Conservation (phyloP, 2,888 invertebrate genomes). For the Dugesia japonica region DNA sequence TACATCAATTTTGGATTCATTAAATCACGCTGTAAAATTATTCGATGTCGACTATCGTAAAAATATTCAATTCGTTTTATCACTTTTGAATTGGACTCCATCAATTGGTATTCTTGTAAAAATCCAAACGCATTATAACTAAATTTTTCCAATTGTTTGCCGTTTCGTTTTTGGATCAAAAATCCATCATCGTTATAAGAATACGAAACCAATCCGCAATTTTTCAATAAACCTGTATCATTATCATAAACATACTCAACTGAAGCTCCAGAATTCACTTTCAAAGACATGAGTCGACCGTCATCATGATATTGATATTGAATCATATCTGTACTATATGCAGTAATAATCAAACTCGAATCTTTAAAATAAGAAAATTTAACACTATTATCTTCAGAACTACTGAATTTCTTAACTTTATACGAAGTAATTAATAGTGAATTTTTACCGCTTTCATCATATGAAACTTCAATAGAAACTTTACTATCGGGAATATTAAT, state of each 20-base stretch:
- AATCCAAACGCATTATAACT: constrained; percentile 3
- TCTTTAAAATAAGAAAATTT: neutral
- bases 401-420: neutral
- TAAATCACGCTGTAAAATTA: constrained; percentile 12
- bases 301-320: constrained; percentile 3
- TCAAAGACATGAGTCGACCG: neutral
- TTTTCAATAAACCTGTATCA: neutral
- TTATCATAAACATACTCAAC: neutral
- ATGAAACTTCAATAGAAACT: neutral
- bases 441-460: neutral
- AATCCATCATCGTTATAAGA: neutral
- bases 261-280: neutral
- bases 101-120: neutral
- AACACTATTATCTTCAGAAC: neutral
- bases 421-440: neutral
- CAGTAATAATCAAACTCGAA: neutral
- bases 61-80: constrained; percentile 7
- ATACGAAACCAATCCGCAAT: neutral
- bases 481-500: neutral
- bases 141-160: neutral
- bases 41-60: constrained; percentile 20
- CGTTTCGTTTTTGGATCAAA: constrained; percentile 1
- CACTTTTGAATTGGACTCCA: neutral
- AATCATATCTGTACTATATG: neutral
- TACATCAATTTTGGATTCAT: neutral